Evolutionary conservation across 2,797 vertebrate genomes (phyloP).

Genomic region (Argentina silus): DNA sequence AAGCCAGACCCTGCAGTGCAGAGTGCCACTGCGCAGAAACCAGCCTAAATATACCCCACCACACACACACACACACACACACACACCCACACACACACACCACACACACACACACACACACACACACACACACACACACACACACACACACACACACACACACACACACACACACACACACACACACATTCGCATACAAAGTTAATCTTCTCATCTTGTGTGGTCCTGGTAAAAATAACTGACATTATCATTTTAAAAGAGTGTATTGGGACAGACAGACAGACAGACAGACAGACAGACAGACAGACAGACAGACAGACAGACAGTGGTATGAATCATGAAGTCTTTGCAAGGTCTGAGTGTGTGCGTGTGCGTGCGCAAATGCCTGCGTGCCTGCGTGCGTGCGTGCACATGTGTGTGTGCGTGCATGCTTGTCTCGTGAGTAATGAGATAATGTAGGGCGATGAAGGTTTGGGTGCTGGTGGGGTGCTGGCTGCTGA

Average conservation of each 20-base stretch:
- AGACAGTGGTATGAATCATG: too few relatives aligned
- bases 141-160: conserved; percentile 33
- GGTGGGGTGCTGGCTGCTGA: conserved; percentile 16
- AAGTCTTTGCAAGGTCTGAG: too few relatives aligned
- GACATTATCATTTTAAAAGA: not conserved
- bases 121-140: conserved; percentile 30
- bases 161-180: conserved; percentile 21
- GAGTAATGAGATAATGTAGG: not conserved
- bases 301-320: too few relatives aligned
- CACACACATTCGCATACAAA: conserved; percentile 1
- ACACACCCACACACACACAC: conserved; percentile 1
- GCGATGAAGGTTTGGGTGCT: not conserved
- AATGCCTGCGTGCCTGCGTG: not conserved
- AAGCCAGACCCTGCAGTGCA: conserved; percentile 69
- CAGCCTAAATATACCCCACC: conserved; percentile 64
- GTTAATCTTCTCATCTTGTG: not conserved
- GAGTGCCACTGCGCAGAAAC: conserved; percentile 59
- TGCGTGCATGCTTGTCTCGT: conserved; percentile 5
- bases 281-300: too few relatives aligned
- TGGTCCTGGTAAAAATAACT: not conserved
- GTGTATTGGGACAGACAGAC: not conserved
- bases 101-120: conserved; percentile 27
- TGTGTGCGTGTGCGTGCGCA: too few relatives aligned
- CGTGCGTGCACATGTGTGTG: conserved; percentile 1
- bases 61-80: conserved; percentile 19